Base-by-base conservation (phyloP, 23 tunicate species). In the Trididemnum clinides region DNA sequence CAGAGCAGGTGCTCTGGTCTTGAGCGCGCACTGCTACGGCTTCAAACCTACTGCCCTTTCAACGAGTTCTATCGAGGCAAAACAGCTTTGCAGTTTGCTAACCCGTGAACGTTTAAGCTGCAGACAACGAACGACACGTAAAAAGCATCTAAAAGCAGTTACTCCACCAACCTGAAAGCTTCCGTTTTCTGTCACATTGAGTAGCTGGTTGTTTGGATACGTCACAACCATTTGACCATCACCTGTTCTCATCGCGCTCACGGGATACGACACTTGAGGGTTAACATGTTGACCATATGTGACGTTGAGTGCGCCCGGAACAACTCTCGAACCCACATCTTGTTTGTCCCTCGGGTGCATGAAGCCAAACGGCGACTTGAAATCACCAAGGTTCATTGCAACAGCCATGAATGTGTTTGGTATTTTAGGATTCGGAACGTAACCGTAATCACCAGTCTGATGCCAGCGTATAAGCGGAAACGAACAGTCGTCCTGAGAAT, bases 351-450 rank as follows among this genome's bases (percentile, higher is more conserved):
- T 32, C 7, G 90, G 89, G 34, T 91, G 96, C 18, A 86, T 76
- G 70, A 86, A 86, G 72, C 88, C 90, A 22, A 36, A 73, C 36
- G 97, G 97, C 1, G 97, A 92, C 1, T 63, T 63, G 21, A 66
- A 33, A 78, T 92, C 97, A 64, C 92, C 84, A 33, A 92, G 39
- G 72, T 92, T 91, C 33, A 92, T 77, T 10, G 97, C 91, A 28
- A 92, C 97, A 30, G 97, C 91, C 97, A 92, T 92, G 77, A 92
- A 92, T 22, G 91, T 87, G 66, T 87, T 87, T 19, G 80, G 85
- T 88, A 92, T 87, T 28, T 82, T 65, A 0, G 71, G 33, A 64
- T 92, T 92, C 0, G 97, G 97, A 1, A 87, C 97, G 58, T 64
- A 92, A 18, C 97, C 97, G 32, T 64, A 64, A 57, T 92, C 82